These are phyloP conservation scores for Panurus biarmicus DNA, from an alignment of 2,113 vertebrate genomes.

Conservation along the genomic window DNA sequence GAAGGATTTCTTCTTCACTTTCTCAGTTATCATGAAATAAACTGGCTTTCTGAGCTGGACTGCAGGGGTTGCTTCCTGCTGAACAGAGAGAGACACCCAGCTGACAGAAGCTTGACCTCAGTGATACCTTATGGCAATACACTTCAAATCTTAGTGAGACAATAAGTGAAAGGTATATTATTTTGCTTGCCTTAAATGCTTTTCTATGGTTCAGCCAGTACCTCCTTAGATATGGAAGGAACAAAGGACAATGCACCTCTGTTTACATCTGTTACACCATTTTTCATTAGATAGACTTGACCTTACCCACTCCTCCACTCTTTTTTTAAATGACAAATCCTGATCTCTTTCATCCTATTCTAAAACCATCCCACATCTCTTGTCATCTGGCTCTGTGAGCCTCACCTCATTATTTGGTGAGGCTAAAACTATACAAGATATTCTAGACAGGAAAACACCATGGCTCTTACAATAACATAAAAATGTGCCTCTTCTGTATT, in stretches of 20 bases:
- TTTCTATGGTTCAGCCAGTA: neutral
- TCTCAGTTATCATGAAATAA: neutral
- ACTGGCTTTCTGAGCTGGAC: neutral
- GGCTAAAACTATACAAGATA: neutral
- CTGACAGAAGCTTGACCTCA: neutral
- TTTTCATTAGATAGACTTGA: neutral
- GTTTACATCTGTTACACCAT: neutral
- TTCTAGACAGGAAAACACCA: neutral
- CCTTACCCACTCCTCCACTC: neutral
- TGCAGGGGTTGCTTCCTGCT: neutral
- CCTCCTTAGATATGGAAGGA: neutral
- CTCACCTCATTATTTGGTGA: too few species aligned
- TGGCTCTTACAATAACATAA: neutral
- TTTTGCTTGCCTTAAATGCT: neutral
- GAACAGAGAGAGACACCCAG: neutral
- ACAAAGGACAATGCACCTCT: neutral
- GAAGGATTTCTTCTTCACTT: neutral
- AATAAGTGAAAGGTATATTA: neutral
- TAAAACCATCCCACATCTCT: neutral
- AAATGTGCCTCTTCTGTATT: neutral
- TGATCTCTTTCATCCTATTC: neutral
- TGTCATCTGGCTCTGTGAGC: neutral
- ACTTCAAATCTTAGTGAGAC: neutral
- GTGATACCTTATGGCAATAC: neutral
- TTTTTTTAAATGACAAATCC: neutral